A percentile compares a stretch with the other conserved stretches of the same genome.
Evolutionary conservation across 1,140 invertebrate species (phyloP).

Genomic region (Arion vulgaris): DNA sequence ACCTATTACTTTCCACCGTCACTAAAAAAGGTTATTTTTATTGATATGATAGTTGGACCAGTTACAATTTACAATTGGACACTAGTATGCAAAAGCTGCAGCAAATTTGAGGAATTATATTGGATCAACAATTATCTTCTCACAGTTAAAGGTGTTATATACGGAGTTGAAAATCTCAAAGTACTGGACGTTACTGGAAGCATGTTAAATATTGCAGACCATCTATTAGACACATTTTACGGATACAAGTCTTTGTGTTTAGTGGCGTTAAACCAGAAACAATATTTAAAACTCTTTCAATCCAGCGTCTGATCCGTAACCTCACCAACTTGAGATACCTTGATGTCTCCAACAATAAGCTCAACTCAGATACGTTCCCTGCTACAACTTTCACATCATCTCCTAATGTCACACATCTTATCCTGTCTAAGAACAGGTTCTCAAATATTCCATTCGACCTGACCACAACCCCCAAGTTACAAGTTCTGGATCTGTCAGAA

Average conservation of each 20-base stretch:
- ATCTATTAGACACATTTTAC: not conserved
- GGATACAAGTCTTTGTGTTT: not conserved
- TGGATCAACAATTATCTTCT: not conserved
- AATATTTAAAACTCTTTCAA: not conserved
- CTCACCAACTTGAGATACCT: not conserved
- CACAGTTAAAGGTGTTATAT: not conserved
- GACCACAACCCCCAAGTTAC: not conserved
- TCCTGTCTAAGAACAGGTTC: constrained; percentile 2
- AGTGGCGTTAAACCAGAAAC: not conserved
- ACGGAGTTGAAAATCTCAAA: not conserved
- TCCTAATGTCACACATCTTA: not conserved
- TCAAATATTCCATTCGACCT: not conserved
- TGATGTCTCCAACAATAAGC: not conserved
- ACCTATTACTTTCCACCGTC: not conserved
- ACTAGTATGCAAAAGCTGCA: not conserved
- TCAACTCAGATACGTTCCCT: not conserved
- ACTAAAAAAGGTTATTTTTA: not conserved
- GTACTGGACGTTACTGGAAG: not conserved
- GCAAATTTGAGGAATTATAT: not conserved
- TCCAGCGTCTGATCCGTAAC: not conserved
- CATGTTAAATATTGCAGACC: not conserved
- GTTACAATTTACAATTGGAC: not conserved
- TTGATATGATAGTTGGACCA: not conserved
- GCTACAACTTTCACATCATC: not conserved
- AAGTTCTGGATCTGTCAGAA: not conserved